Evolutionary conservation across 1,140 invertebrate genomes (phyloP).

Genomic region (Hylyphantes graminicola): DNA sequence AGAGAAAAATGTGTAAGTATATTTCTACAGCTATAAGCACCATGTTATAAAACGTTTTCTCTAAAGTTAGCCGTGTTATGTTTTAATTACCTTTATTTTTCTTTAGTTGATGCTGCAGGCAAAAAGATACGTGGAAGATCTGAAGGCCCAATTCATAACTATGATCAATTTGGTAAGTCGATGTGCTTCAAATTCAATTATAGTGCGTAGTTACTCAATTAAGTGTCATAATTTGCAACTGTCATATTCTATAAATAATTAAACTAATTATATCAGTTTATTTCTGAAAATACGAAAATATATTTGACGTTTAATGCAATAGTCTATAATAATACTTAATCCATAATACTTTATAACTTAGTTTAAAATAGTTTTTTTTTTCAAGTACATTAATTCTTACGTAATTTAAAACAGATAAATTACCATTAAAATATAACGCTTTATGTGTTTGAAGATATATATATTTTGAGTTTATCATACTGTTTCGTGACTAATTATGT

Average conservation of each 20-base stretch:
- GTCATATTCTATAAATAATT: not conserved
- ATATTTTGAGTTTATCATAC: too few species aligned
- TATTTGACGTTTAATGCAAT: too few species aligned
- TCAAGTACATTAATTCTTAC: too few species aligned
- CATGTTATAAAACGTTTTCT: not conserved
- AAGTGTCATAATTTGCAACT: not conserved
- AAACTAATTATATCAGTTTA: not conserved
- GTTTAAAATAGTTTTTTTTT: too few species aligned
- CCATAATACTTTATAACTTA: too few species aligned
- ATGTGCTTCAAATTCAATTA: not conserved
- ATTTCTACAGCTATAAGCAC: not conserved
- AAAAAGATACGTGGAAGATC: constrained; percentile 91
- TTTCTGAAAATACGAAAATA: not conserved
- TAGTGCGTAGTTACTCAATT: not conserved
- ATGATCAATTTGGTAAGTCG: constrained; percentile 87
- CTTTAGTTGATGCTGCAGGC: constrained; percentile 85
- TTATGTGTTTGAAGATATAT: too few species aligned
- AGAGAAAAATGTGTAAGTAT: not conserved
- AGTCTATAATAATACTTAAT: too few species aligned
- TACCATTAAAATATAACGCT: too few species aligned
- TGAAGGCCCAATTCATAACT: constrained; percentile 91
- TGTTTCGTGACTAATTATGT: too few species aligned
- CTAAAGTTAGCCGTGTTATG: not conserved
- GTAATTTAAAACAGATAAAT: too few species aligned
- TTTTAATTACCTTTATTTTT: constrained; percentile 35